Percentiles rank a stretch among this genome's conserved stretches.
These are phyloP conservation scores for Phoxinus phoxinus DNA, from an alignment of 2,113 vertebrate species.

Conservation along the genomic window DNA sequence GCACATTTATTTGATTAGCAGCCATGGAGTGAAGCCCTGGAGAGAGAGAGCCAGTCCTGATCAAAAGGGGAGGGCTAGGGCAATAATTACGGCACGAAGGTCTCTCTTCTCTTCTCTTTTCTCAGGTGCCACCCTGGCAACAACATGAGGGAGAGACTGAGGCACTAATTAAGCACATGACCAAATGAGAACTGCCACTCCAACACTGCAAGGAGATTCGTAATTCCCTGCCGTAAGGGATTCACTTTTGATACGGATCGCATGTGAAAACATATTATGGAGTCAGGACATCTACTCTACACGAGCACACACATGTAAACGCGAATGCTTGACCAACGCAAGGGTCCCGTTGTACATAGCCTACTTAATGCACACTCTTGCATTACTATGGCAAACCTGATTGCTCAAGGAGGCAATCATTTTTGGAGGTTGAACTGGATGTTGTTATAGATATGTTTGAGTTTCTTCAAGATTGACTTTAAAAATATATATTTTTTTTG, in stretches of 20 bases:
- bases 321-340: neutral
- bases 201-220: constrained; percentile 42
- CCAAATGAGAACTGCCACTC: constrained; percentile 42
- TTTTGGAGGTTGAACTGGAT: neutral
- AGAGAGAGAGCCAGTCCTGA: constrained; percentile 53
- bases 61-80: constrained; percentile 58
- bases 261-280: neutral
- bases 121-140: constrained; percentile 27
- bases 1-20: constrained; percentile 70
- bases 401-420: neutral
- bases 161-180: constrained; percentile 45
- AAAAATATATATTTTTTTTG: neutral
- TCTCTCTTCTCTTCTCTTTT: constrained; percentile 20
- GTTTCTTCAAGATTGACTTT: neutral
- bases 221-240: constrained; percentile 42
- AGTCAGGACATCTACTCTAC: neutral
- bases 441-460: neutral
- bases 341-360: neutral
- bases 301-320: neutral
- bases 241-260: neutral
- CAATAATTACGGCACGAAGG: constrained; percentile 59
- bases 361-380: neutral
- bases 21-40: constrained; percentile 57
- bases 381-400: neutral
- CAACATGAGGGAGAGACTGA: constrained; percentile 46